Conservation (phyloP, 2,888 invertebrate genomes). For the Balanococcus diminutus region DNA sequence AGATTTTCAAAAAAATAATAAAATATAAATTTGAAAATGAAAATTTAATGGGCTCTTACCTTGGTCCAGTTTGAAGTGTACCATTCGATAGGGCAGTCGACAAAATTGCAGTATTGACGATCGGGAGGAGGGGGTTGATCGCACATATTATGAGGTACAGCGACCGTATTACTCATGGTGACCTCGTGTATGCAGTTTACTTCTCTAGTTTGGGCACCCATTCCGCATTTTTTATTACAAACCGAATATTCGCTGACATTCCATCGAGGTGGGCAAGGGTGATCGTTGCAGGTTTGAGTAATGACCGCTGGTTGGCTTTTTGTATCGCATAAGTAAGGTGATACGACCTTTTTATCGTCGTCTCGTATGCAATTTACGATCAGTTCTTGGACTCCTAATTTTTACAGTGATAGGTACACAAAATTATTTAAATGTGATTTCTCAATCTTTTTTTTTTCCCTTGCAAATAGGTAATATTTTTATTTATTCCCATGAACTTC, state of each 20-base stretch:
- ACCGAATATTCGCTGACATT: slow-evolving; percentile 67
- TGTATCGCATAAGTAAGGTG: slow-evolving; percentile 84
- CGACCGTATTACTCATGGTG: slow-evolving; percentile 84
- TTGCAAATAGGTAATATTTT: too few relatives aligned
- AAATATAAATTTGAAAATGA: neutral
- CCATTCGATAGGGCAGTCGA: slow-evolving; percentile 93
- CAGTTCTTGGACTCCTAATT: slow-evolving; percentile 71
- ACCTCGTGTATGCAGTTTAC: slow-evolving; percentile 88
- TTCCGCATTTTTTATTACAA: slow-evolving; percentile 89
- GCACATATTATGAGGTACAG: slow-evolving; percentile 92
- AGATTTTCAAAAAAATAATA: neutral
- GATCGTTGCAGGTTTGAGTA: slow-evolving; percentile 90
- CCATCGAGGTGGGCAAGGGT: slow-evolving; percentile 91
- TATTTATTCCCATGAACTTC: neutral
- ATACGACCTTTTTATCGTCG: slow-evolving; percentile 84
- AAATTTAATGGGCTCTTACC: slow-evolving; percentile 60
- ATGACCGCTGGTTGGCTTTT: slow-evolving; percentile 87
- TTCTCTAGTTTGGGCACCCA: slow-evolving; percentile 89
- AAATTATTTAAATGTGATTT: neutral
- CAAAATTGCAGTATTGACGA: slow-evolving; percentile 87
- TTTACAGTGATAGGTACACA: too few relatives aligned
- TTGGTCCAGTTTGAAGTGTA: slow-evolving; percentile 84
- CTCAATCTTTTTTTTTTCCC: neutral
- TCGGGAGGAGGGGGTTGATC: slow-evolving; percentile 88
- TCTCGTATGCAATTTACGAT: slow-evolving; percentile 88